A percentile compares a stretch with the other conserved stretches of the same genome.
Conservation (phyloP, 2,888 invertebrate species). For the Dynastes grantii region DNA sequence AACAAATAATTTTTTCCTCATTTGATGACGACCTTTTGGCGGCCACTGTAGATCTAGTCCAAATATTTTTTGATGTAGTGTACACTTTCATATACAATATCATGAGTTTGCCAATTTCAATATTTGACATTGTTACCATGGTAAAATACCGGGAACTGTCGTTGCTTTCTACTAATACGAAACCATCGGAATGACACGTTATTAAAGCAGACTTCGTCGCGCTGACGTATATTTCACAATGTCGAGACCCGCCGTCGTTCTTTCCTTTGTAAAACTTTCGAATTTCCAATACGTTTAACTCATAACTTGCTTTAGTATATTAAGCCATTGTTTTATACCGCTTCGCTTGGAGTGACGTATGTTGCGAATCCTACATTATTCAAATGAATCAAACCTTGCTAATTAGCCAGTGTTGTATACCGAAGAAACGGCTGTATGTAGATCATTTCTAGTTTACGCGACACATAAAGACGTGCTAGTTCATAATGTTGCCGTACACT, state of each 20-base stretch:
- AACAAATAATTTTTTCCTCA: too few relatives aligned
- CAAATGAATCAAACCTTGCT: too few relatives aligned
- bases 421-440: too few relatives aligned
- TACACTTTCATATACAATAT: neutral
- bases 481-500: too few relatives aligned
- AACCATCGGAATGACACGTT: slow-evolving; percentile 47
- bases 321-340: slow-evolving; percentile 17
- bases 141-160: slow-evolving; percentile 41
- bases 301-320: slow-evolving; percentile 5
- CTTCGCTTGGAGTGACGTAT: neutral
- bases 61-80: neutral
- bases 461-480: too few relatives aligned
- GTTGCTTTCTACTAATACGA: slow-evolving; percentile 46
- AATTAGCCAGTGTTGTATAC: too few relatives aligned
- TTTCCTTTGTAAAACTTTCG: slow-evolving; percentile 42
- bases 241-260: slow-evolving; percentile 9
- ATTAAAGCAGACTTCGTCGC: slow-evolving; percentile 35
- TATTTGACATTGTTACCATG: slow-evolving; percentile 27
- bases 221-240: slow-evolving; percentile 40
- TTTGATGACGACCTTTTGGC: too few relatives aligned
- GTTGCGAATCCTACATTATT: slow-evolving; percentile 6
- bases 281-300: slow-evolving; percentile 43
- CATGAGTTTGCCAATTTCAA: slow-evolving; percentile 32
- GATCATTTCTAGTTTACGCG: too few relatives aligned
- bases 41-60: too few relatives aligned